These are phyloP conservation scores for Merluccius polli DNA, from an alignment of 2,797 vertebrate species.

Conservation along the genomic window DNA sequence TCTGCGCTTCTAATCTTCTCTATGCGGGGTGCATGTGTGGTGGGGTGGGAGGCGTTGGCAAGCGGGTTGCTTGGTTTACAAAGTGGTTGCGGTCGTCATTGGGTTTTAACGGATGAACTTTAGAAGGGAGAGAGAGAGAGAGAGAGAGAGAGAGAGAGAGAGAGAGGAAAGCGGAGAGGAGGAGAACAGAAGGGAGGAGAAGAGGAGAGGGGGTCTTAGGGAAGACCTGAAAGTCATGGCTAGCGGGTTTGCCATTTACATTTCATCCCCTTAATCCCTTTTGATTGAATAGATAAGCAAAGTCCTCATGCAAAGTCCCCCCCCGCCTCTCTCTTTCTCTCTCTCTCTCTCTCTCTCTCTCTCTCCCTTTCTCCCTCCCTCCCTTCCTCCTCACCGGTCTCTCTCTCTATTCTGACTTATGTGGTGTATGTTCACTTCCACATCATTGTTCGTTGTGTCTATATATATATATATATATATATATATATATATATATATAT, in stretches of 20 bases:
- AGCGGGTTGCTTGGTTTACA: constrained; percentile 24
- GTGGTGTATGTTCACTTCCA: too few relatives aligned
- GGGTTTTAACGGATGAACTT: constrained; percentile 52
- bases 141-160: constrained; percentile 11
- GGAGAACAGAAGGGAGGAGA: background rate
- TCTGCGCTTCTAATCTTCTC: constrained; percentile 58
- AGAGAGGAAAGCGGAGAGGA: background rate
- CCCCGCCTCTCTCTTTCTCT: constrained; percentile 4
- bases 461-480: too few relatives aligned
- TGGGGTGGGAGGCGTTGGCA: background rate
- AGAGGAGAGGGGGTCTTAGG: constrained; percentile 21
- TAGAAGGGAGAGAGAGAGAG: constrained; percentile 24
- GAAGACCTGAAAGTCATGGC: constrained; percentile 45
- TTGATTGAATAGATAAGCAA: constrained; percentile 69
- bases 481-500: too few relatives aligned
- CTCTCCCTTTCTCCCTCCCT: constrained; percentile 8
- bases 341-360: background rate
- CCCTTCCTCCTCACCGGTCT: too few relatives aligned
- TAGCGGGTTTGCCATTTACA: constrained; percentile 53
- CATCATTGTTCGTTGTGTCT: too few relatives aligned
- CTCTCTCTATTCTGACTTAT: too few relatives aligned
- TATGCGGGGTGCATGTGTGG: constrained; percentile 5
- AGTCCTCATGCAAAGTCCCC: constrained; percentile 56
- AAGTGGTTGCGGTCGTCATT: constrained; percentile 36
- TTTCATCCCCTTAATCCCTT: constrained; percentile 57